Percentiles rank a stretch among this genome's conserved stretches.
Conservation (phyloP, 23 tunicate species). For the Trididemnum miniatum region DNA sequence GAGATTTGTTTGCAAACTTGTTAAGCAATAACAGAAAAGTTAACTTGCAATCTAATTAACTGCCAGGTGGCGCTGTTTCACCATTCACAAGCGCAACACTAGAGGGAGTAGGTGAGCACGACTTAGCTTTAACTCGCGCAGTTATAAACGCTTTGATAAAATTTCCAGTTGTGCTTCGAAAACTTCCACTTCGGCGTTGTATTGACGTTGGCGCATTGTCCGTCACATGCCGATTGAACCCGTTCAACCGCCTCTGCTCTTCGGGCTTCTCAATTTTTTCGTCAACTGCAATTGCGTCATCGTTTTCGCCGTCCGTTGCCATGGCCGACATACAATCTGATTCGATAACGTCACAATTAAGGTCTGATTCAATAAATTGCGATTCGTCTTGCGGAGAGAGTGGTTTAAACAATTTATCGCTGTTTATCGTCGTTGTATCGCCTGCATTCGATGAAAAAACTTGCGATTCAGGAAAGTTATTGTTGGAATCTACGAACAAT, state of each 20-base stretch:
- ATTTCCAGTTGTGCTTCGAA: slow-evolving; percentile 7
- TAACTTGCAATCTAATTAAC: too few species aligned
- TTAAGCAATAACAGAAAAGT: too few species aligned
- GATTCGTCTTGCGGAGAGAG: too few species aligned
- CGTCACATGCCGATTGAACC: neutral
- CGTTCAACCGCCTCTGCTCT: neutral
- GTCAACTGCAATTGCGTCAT: neutral
- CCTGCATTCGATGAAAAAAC: neutral
- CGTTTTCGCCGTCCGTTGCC: neutral
- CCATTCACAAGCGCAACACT: slow-evolving; percentile 1
- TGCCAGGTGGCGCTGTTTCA: slow-evolving; percentile 6
- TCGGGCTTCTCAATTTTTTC: neutral
- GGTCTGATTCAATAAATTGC: neutral
- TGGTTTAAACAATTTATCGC: neutral
- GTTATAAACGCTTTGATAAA: slow-evolving; percentile 39
- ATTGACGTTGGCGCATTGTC: neutral
- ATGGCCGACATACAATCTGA: slow-evolving; percentile 7
- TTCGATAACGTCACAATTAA: slow-evolving; percentile 14
- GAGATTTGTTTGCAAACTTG: too few species aligned
- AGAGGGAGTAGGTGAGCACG: slow-evolving; percentile 71
- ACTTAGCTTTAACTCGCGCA: slow-evolving; percentile 33
- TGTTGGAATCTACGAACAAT: slow-evolving; percentile 38
- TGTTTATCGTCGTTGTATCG: neutral
- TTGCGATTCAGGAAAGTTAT: slow-evolving; percentile 23
- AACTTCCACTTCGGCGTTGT: neutral